Evolutionary conservation across 2,113 vertebrate species (phyloP).

Genomic region (Melanostigma gelatinosum): DNA sequence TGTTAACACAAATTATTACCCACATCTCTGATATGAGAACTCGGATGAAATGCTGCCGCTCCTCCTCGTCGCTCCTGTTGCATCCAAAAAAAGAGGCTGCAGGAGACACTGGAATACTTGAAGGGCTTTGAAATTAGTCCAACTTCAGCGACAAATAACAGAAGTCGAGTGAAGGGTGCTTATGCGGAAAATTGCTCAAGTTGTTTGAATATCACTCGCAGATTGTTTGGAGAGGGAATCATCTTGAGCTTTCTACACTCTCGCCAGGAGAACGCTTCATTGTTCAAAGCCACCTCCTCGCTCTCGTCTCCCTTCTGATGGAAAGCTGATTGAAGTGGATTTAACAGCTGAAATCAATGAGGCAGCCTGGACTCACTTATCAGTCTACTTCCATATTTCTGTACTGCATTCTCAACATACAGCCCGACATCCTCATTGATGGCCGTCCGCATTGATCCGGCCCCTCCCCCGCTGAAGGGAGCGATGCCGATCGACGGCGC

Average conservation of each 20-base stretch:
- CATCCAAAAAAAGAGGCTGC: background rate
- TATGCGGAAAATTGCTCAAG: constrained; percentile 7
- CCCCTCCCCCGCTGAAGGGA: constrained; percentile 15
- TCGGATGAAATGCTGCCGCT: constrained; percentile 14
- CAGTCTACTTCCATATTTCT: constrained; percentile 31
- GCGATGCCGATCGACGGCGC: constrained; percentile 3
- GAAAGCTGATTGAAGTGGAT: constrained; percentile 41
- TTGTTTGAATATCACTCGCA: constrained; percentile 10
- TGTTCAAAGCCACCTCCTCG: background rate
- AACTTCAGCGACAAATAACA: constrained; percentile 23
- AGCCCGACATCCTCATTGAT: constrained; percentile 23
- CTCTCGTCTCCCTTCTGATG: background rate
- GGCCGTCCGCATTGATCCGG: constrained; percentile 45
- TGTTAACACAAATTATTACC: constrained; percentile 59
- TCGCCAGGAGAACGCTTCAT: background rate
- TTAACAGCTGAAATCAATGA: constrained; percentile 50
- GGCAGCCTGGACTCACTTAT: constrained; percentile 28
- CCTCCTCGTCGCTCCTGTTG: background rate
- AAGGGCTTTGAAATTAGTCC: constrained; percentile 30
- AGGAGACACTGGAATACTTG: constrained; percentile 21
- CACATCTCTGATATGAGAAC: constrained; percentile 34
- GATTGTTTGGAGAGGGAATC: constrained; percentile 3
- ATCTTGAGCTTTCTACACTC: background rate
- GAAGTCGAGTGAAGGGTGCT: constrained; percentile 12
- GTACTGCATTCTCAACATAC: constrained; percentile 44